Evolutionary conservation across 2,888 invertebrate genomes (phyloP), one percentile per base, ranked within the genome.

Genomic region (Ganaspis brasiliensis): DNA sequence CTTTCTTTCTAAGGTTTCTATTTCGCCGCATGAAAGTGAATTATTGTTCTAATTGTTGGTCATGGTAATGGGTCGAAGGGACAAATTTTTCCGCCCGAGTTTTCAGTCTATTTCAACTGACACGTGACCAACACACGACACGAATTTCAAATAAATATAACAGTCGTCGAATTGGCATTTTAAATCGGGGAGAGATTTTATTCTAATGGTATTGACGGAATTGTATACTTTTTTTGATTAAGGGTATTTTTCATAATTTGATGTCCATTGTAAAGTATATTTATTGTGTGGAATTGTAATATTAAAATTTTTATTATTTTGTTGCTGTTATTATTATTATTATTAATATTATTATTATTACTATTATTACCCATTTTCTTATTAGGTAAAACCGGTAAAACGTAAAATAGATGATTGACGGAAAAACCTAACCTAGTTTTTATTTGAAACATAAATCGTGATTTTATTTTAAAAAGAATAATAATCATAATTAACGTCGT

Each of bases 41-140:
- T 90, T 90, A 91, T 91, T 90, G 88, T 84, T 86, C 87, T 89
- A 89, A 91, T 91, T 91, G 89, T 87, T 78, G 81, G 81, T 72
- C 81, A 61, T 75, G 79, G 78, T 86, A 85, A 85, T 85, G 84
- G 82, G 77, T 80, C 79, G 67, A 78, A 78, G 82, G 82, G 87
- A 89, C 87, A 89, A 90, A 90, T 90, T 88, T 87, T 84, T 52
- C 40, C 85, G 83, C 82, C 77, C 84, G 84, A 81, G 78, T 80
- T 86, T 82, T 72, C 84, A 79, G 80, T 82, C 77, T 76, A 8
- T 75, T 61, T 52, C 16, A 72, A 31, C 56, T 26, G 85, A 82
- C 88, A 85, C 87, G 87, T 84, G 87, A 83, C 84, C 74, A 40
- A 74, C 83, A 82, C 85, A 83, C 83, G 83, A 76, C 79, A 75